Conservation (phyloP, 2,797 vertebrate genomes). For the Acrocephalus scirpaceus region DNA sequence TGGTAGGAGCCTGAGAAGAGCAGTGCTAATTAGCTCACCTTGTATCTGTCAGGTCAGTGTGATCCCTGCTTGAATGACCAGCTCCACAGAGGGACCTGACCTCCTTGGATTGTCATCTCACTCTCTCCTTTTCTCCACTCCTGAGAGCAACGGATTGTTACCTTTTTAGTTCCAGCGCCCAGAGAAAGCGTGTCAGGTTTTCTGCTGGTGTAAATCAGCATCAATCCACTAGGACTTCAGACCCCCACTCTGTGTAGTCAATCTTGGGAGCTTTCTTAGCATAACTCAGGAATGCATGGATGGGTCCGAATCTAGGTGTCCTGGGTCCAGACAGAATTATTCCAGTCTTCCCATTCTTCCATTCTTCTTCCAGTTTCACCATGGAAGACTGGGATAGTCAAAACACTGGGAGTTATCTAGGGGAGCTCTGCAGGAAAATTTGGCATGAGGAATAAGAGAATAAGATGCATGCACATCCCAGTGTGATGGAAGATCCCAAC, state of each 20-base stretch:
- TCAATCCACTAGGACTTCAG: neutral
- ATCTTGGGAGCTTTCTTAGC: neutral
- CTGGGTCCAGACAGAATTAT: neutral
- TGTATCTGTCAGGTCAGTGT: neutral
- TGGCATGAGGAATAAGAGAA: neutral
- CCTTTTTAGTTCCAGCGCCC: neutral
- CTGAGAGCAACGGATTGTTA: neutral
- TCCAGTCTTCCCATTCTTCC: neutral
- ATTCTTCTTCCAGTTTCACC: neutral
- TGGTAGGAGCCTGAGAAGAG: neutral
- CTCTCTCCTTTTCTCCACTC: neutral
- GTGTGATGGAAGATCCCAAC: neutral
- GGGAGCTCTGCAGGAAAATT: neutral
- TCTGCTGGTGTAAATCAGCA: neutral
- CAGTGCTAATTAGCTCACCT: conserved; percentile 10
- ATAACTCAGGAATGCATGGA: neutral
- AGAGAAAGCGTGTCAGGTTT: neutral
- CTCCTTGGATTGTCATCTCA: neutral
- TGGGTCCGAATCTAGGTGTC: accelerated
- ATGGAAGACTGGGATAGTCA: neutral
- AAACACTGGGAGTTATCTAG: neutral
- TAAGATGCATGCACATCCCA: neutral
- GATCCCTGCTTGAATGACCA: neutral
- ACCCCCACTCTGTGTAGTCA: neutral
- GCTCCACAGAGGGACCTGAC: neutral